Evolutionary conservation across 2,113 vertebrate genomes (phyloP), one percentile per base, ranked within the genome.

Genomic region (Dermatemys mawii): DNA sequence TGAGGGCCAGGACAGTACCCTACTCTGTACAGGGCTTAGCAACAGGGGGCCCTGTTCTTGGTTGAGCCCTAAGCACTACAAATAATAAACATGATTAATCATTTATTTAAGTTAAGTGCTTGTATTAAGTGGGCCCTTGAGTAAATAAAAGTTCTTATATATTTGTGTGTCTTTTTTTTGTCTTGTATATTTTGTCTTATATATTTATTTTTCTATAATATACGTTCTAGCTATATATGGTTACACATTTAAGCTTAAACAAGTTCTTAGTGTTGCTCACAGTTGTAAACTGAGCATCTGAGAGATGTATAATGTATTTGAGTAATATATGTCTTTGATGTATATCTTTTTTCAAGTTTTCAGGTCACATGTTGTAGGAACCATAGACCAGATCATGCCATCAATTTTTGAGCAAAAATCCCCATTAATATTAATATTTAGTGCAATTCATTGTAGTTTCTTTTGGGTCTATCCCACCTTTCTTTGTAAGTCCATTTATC

Each of bases 241-340:
- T 91, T 85, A 54, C 81, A 90, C 87, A 93, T 81, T 93, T 93
- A 92, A 91, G 81, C 44, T 53, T 93, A 55, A 19, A 4, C 90
- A 29, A 78, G 6, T 85, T 93, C 86, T n/a, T 8, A 55, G 11
- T 53, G 4, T 92, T 95, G 35, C 38, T 70, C 88, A 67, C 32
- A 85, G 83, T 70, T 70, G 63, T 70, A 70, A 70, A 70, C 19
- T 70, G 35, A 38, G 35, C 27, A 70, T 17, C 92, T 96, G 92
- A 89, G 82, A 87, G 48, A 48, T 83, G 91, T 76, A 87, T 85
- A 79, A 51, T 88, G 92, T 90, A 55, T 92, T 94, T 87, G 27
- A 88, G 41, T 29, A 48, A 86, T 22, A 21, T 76, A n/a, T 17
- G 60, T 60, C 4, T 2, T 86, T 82, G 22, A 63, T 91, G 83